Evolutionary conservation across 2,797 vertebrate genomes (phyloP), one percentile per base, ranked within the genome.

Genomic region (Lepidocolaptes lacrymiger): DNA sequence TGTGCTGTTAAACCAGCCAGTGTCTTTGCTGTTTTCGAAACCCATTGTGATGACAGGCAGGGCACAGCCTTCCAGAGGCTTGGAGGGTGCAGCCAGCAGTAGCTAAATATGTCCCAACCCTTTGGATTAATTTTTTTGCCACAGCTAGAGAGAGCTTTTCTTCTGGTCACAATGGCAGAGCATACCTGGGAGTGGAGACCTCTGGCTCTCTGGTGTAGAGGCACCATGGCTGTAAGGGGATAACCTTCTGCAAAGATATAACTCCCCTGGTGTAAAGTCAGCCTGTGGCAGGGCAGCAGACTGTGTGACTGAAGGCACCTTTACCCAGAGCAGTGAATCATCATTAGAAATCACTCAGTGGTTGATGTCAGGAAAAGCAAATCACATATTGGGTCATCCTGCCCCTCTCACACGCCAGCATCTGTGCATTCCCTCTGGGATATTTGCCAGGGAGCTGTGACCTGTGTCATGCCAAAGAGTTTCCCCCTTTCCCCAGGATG

Each of bases 361-460:
- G 78, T 14, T 81, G 89, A 58, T 76, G 46, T 8, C 39, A 81
- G 59, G 44, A 69, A 49, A 44, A 86, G 73, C 75, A 58, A 69
- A 72, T 62, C 82, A 15, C 56, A 18, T 37, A 23, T 10, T 48
- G 55, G 74, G 80, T 90, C 41, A 21, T 73, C 51, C 71, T 37
- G 59, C 62, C 86, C 63, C 30, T 84, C 66, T 64, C 68, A 26
- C 1, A 4, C 74, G 58, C 78, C 61, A 83, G 68, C 24, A 6
- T 27, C 69, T 64, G 75, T 85, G 52, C 36, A 36, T 84, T 74
- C 80, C 91, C 56, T 83, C 73, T 85, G 94, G 90, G 90, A 74
- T 71, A 14, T 59, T 62, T 89, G 84, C 87, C 95, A 89, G 78
- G 32, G 51, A 16, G 88, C 83, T 86, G 88, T 81, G 77, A 90